phyloP scores from a whole-genome alignment of 2,797 vertebrate genomes.

The Yasuhikotakia modesta region DNA sequence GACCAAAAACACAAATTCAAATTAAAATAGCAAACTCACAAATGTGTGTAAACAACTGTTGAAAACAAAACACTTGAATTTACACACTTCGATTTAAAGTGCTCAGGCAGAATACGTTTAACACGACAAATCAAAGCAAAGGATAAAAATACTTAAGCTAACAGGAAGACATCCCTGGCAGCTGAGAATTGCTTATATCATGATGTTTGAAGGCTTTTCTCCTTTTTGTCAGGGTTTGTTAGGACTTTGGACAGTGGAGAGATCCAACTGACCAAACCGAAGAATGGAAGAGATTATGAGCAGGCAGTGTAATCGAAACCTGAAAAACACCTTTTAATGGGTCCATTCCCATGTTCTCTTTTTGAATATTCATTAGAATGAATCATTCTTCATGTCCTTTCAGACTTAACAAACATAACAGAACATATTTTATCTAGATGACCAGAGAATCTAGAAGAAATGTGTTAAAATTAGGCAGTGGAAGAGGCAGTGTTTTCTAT shows the following conservation, averaged over 20 bases:
- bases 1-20: constrained; percentile 17
- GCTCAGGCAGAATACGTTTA: constrained; percentile 61
- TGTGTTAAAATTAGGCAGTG: constrained; percentile 44
- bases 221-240: constrained; percentile 80
- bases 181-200: constrained; percentile 82
- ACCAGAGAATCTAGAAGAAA: constrained; percentile 42
- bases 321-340: constrained; percentile 45
- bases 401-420: constrained; percentile 16
- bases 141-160: constrained; percentile 58
- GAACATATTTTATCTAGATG: constrained; percentile 33
- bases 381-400: constrained; percentile 16
- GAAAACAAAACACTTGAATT: constrained; percentile 70
- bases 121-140: constrained; percentile 52
- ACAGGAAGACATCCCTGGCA: constrained; percentile 82
- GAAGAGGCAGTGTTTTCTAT: constrained; percentile 48
- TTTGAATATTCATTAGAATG: constrained; percentile 29
- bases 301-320: constrained; percentile 70
- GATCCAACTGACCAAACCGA: constrained; percentile 62
- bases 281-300: constrained; percentile 69
- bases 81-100: constrained; percentile 72
- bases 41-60: constrained; percentile 52
- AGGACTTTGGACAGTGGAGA: constrained; percentile 63
- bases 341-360: constrained; percentile 39
- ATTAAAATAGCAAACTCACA: neutral
- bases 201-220: constrained; percentile 83